phyloP scores from a whole-genome alignment of 2,797 vertebrate species.

The Buceros bicornis region DNA sequence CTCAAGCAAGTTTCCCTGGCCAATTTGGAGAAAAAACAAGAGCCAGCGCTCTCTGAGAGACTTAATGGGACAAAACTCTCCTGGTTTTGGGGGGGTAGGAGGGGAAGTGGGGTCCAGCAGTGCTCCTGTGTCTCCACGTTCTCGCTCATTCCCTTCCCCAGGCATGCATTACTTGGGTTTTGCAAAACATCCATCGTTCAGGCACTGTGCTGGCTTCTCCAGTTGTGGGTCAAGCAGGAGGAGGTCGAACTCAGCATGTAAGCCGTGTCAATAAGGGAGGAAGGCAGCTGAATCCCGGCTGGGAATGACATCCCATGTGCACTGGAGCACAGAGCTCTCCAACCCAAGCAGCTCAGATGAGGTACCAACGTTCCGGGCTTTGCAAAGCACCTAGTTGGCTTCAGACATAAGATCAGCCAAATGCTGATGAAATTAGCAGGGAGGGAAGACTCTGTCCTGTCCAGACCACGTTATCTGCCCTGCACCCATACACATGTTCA shows the following conservation, averaged over 20 bases:
- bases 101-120: fast-evolving
- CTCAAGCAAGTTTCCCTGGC: not conserved
- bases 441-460: not conserved
- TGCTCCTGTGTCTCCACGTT: fast-evolving
- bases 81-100: not conserved
- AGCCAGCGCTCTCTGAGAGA: not conserved
- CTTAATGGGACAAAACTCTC: not conserved
- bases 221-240: not conserved
- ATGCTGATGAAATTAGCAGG: not conserved
- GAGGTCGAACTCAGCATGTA: fast-evolving
- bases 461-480: not conserved
- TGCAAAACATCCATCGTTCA: fast-evolving
- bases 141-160: not conserved
- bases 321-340: fast-evolving
- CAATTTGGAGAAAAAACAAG: not conserved
- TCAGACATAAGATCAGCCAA: not conserved
- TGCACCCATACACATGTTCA: fast-evolving
- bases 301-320: fast-evolving
- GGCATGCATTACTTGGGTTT: fast-evolving
- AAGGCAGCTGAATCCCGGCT: not conserved
- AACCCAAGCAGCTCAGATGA: not conserved
- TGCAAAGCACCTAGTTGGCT: not conserved
- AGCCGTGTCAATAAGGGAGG: fast-evolving
- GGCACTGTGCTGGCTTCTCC: not conserved
- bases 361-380: fast-evolving